Percentiles rank a stretch among this genome's conserved stretches.
These are phyloP conservation scores for Cichlasoma orientale DNA, from an alignment of 2,797 vertebrate species.

Conservation along the genomic window DNA sequence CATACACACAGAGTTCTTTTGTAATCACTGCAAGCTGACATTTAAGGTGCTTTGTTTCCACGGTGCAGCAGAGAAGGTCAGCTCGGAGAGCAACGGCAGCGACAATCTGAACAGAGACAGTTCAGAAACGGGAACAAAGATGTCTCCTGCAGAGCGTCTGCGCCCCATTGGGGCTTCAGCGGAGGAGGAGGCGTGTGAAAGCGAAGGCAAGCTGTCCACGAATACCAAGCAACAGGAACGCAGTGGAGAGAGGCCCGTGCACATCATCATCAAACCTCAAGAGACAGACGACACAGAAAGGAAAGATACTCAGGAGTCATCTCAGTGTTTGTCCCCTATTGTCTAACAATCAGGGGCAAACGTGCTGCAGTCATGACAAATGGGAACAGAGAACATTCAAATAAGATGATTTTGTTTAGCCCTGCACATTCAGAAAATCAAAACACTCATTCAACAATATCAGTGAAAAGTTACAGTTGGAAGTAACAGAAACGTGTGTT, in stretches of 20 bases:
- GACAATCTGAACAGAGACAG: conserved; percentile 74
- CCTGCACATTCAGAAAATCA: not conserved
- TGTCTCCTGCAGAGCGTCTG: conserved; percentile 67
- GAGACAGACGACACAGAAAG: conserved; percentile 58
- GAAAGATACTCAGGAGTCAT: conserved; percentile 57
- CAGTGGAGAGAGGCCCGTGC: conserved; percentile 73
- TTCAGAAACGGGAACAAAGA: conserved; percentile 58
- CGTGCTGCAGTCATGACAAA: conserved; percentile 3
- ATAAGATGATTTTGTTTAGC: not conserved
- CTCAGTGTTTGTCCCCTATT: conserved; percentile 67
- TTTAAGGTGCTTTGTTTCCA: conserved; percentile 23
- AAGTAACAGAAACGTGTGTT: not conserved
- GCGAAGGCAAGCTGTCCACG: conserved; percentile 31
- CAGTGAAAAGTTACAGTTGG: not conserved
- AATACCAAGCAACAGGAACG: conserved; percentile 47
- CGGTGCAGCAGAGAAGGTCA: conserved; percentile 63
- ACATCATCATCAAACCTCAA: conserved; percentile 80
- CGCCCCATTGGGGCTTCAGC: conserved; percentile 80
- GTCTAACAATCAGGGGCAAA: conserved; percentile 51
- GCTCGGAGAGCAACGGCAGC: conserved; percentile 54
- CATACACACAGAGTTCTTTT: not conserved
- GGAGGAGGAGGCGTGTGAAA: conserved; percentile 70
- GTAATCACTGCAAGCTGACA: not conserved
- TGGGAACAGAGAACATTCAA: conserved; percentile 17
- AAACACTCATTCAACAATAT: not conserved